These are phyloP conservation scores for Sigmodon hispidus DNA, from an alignment of 2,113 vertebrate genomes.

Conservation along the genomic window DNA sequence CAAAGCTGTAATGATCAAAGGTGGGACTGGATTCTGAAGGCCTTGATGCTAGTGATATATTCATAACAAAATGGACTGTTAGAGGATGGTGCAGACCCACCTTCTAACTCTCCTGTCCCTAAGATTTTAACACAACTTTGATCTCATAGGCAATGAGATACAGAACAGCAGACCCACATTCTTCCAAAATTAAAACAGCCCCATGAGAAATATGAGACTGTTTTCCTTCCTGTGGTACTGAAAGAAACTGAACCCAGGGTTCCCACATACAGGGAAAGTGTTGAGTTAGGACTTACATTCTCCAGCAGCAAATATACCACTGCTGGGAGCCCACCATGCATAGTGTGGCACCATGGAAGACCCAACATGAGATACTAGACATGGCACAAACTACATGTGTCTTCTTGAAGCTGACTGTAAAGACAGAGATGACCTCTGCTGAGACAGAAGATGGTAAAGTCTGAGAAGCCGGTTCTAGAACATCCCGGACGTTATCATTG, in stretches of 20 bases:
- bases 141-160: too few relatives aligned
- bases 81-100: too few relatives aligned
- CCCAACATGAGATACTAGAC: neutral
- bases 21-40: neutral
- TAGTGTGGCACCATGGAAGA: neutral
- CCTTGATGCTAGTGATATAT: too few relatives aligned
- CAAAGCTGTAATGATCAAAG: neutral
- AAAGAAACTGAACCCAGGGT: neutral
- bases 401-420: neutral
- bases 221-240: neutral
- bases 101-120: neutral
- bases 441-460: accelerated
- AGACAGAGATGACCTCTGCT: neutral
- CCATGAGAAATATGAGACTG: neutral
- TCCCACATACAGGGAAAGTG: neutral
- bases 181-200: neutral
- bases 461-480: neutral
- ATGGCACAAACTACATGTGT: neutral
- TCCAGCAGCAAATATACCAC: neutral
- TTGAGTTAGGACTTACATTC: neutral
- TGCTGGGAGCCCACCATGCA: neutral
- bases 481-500: neutral
- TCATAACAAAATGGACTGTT: neutral
- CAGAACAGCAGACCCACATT: neutral
- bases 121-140: neutral